Percentiles rank a stretch among this genome's conserved stretches.
Conservation (phyloP, 2,797 vertebrate genomes). For the Epinephelus coioides region DNA sequence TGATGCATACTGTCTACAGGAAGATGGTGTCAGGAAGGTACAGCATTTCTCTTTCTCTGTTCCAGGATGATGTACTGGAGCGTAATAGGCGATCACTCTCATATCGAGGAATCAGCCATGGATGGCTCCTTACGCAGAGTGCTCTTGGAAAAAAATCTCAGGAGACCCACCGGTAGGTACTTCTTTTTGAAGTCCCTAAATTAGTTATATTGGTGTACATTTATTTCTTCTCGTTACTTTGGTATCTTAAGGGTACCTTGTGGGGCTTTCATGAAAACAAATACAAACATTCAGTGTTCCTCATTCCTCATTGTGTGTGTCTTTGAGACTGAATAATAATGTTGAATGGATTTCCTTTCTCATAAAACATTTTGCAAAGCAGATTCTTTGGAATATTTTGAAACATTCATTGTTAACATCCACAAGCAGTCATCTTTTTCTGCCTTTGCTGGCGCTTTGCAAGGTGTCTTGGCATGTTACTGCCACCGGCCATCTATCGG, state of each 20-base stretch:
- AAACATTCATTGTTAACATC: background rate
- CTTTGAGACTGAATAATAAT: background rate
- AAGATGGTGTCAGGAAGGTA: background rate
- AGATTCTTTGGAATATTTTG: background rate
- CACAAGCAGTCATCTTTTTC: background rate
- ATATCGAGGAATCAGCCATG: constrained; percentile 98
- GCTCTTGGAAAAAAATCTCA: constrained; percentile 94
- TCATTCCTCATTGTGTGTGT: background rate
- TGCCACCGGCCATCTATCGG: background rate
- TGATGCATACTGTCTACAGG: background rate
- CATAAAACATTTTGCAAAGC: background rate
- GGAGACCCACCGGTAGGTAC: constrained; percentile 94
- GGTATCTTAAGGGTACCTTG: background rate
- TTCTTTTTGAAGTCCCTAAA: background rate
- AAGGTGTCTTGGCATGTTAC: background rate
- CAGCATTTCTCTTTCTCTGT: constrained; percentile 34
- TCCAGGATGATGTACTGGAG: constrained; percentile 99
- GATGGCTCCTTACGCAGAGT: constrained; percentile 95
- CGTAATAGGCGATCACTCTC: constrained; percentile 95
- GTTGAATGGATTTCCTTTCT: background rate
- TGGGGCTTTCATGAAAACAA: background rate
- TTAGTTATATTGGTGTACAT: background rate
- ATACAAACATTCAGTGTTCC: background rate
- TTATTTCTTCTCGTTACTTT: background rate
- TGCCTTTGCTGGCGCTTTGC: background rate